phyloP scores from a whole-genome alignment of 2,888 invertebrate species.

The Napeogenes inachia region DNA sequence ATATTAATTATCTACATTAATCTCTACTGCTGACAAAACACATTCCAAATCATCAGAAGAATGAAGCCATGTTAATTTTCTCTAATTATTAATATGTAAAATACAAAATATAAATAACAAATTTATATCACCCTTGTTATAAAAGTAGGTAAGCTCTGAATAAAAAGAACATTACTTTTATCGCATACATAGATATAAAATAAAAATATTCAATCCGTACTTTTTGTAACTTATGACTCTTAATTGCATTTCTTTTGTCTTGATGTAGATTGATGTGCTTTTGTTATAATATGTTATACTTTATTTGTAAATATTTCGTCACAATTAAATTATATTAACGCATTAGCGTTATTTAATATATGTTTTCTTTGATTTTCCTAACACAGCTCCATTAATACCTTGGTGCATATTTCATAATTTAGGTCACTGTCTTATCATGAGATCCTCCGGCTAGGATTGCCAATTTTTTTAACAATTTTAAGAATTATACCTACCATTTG shows the following conservation, averaged over 20 bases:
- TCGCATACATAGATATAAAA: slow-evolving; percentile 25
- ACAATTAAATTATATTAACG: slow-evolving; percentile 63
- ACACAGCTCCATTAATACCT: not conserved
- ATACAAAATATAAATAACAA: slow-evolving; percentile 8
- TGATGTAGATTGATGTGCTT: slow-evolving; percentile 63
- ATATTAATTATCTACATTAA: not conserved
- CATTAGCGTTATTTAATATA: slow-evolving; percentile 55
- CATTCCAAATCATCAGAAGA: slow-evolving; percentile 21
- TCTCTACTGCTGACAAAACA: slow-evolving; percentile 9
- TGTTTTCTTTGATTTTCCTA: slow-evolving; percentile 14
- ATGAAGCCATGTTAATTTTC: slow-evolving; percentile 10
- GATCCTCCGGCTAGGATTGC: too few species aligned
- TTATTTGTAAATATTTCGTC: slow-evolving; percentile 73
- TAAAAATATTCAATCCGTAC: slow-evolving; percentile 28
- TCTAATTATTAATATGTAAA: not conserved
- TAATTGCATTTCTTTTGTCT: slow-evolving; percentile 64
- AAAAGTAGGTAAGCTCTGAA: slow-evolving; percentile 34
- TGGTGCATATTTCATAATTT: too few species aligned
- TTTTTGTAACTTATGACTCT: slow-evolving; percentile 33
- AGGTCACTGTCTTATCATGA: too few species aligned
- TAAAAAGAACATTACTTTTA: slow-evolving; percentile 23
- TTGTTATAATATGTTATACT: slow-evolving; percentile 63
- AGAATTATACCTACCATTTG: too few species aligned
- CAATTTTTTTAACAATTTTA: too few species aligned
- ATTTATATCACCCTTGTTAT: slow-evolving; percentile 9